Percentiles rank a stretch among this genome's conserved stretches.
phyloP scores from a whole-genome alignment of 2,113 vertebrate species.

The Aythya baeri region DNA sequence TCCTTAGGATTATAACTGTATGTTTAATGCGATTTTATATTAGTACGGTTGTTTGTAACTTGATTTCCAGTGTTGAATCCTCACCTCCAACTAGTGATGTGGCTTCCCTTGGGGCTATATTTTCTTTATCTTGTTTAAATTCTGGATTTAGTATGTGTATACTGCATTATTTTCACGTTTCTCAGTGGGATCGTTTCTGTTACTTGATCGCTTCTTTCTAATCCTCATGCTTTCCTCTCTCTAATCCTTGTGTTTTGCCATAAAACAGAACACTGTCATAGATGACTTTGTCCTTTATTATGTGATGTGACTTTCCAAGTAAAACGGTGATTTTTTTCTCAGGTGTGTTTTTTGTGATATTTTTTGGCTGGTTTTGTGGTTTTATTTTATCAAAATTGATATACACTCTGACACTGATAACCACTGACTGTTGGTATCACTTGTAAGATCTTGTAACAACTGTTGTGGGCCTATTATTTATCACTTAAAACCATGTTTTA shows the following conservation, averaged over 20 bases:
- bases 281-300: neutral
- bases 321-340: neutral
- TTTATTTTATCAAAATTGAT: rapidly evolving
- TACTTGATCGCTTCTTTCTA: neutral
- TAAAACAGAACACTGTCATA: neutral
- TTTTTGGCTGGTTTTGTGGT: neutral
- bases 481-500: neutral
- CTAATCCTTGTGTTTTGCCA: neutral
- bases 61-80: neutral
- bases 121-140: neutral
- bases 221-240: neutral
- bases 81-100: neutral
- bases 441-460: neutral
- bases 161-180: neutral
- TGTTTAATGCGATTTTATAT: neutral
- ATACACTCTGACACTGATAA: neutral
- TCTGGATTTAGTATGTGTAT: neutral
- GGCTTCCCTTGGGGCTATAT: neutral
- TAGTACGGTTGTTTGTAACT: neutral
- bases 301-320: neutral
- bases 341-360: neutral
- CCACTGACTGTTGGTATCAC: neutral
- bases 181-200: neutral
- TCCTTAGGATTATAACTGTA: neutral
- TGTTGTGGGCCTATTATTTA: neutral